Base-by-base conservation (phyloP, 1,140 invertebrate genomes). In the Meloidogyne hapla region DNA sequence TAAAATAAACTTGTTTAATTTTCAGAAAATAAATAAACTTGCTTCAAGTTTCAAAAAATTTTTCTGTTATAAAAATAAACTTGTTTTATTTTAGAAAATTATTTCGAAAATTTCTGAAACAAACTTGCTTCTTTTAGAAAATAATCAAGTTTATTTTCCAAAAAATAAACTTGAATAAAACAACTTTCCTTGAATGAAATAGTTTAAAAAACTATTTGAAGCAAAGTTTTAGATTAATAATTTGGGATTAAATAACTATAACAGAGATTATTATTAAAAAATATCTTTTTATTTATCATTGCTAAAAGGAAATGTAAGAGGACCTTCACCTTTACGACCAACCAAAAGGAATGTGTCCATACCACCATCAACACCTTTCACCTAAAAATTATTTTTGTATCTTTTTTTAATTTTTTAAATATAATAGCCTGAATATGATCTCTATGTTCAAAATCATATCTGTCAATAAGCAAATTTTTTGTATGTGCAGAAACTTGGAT, bases 401-500 rank as follows among this genome's bases (percentile, higher is more conserved):
- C 21, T n/a, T 26, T 21, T 25, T 23, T 28, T 8, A 71, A 61
- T 62, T 72, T 25, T 10, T 56, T 42, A 23, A 23, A 4, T n/a
- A n/a, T 5, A 21, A 42, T 12, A 12, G 28, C 71, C 77, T 86
- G 85, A 45, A 86, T 86, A 70, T 87, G 86, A 77, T 87, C 85
- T 28, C 85, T 79, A 67, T 82, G 87, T 71, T 86, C 85, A 76
- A 86, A 86, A 61, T 86, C 85, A 76, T 86, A 86, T 25, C 86
- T 81, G 75, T 86, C 85, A 48, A 84, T 76, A 25, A 86, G 81
- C 62, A 85, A 74, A 73, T 87, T 81, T 56, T 83, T 69, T 40
- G 85, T 86, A 26, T 87, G 68, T 28, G 86, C 77, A 9, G 85
- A 87, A 21, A 96, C 91, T 88, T 97, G 94, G 77, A 95, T 76